Percentiles rank a stretch among this genome's conserved stretches.
Conservation (phyloP, 1,140 invertebrate species). For the Drosophila equinoxialis region DNA sequence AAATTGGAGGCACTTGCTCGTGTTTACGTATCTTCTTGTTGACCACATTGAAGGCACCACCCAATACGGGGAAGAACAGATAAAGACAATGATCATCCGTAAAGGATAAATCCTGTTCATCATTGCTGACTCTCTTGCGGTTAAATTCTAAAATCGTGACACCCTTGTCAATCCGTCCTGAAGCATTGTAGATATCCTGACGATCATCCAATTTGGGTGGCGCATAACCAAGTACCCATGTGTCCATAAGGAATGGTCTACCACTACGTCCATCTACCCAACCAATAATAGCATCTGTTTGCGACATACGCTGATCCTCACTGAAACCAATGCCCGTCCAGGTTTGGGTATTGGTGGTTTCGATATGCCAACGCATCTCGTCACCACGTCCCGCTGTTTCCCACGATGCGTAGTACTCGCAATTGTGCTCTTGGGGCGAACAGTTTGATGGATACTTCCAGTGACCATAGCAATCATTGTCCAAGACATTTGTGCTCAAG, state of each 20-base stretch:
- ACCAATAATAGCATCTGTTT: slow-evolving; percentile 88
- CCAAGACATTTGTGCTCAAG: slow-evolving; percentile 72
- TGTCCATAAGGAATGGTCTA: slow-evolving; percentile 93
- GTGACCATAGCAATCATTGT: slow-evolving; percentile 88
- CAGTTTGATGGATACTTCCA: slow-evolving; percentile 91
- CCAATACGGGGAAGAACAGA: slow-evolving; percentile 94
- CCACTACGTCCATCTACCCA: slow-evolving; percentile 91
- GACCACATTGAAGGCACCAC: slow-evolving; percentile 91
- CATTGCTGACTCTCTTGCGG: slow-evolving; percentile 90
- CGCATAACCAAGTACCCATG: slow-evolving; percentile 91
- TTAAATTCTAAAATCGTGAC: slow-evolving; percentile 91
- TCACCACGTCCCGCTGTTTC: slow-evolving; percentile 90
- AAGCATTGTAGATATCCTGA: slow-evolving; percentile 90
- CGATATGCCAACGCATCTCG: slow-evolving; percentile 93
- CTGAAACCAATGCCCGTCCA: slow-evolving; percentile 98
- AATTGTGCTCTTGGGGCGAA: slow-evolving; percentile 87
- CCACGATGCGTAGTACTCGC: slow-evolving; percentile 94
- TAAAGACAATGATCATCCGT: slow-evolving; percentile 92
- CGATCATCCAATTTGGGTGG: slow-evolving; percentile 89
- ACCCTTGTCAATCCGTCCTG: slow-evolving; percentile 89
- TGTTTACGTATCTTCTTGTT: slow-evolving; percentile 95
- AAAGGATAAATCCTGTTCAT: slow-evolving; percentile 92
- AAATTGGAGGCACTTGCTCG: slow-evolving; percentile 89
- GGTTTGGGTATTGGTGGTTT: slow-evolving; percentile 89
- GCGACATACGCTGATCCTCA: slow-evolving; percentile 90